These are phyloP conservation scores for Philantomba maxwellii DNA, from an alignment of 2,113 vertebrate species.

Conservation along the genomic window DNA sequence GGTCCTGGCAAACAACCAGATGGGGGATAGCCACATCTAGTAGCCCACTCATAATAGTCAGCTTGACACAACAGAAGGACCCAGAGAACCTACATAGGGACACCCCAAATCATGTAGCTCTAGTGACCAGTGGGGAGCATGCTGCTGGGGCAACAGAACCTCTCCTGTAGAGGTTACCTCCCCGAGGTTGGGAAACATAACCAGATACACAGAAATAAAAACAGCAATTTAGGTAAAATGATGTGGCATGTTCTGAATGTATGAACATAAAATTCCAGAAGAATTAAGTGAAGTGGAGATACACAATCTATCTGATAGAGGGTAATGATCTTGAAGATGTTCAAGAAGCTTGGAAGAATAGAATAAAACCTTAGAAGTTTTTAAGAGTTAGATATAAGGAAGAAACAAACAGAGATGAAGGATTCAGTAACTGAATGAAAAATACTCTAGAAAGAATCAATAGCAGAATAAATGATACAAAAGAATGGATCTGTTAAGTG, in stretches of 20 bases:
- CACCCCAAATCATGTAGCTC: neutral
- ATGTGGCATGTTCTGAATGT: neutral
- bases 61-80: neutral
- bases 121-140: neutral
- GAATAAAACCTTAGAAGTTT: neutral
- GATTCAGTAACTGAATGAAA: neutral
- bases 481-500: neutral
- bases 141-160: neutral
- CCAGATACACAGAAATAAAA: neutral
- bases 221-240: neutral
- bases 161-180: neutral
- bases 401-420: neutral
- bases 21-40: neutral
- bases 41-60: neutral
- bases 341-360: neutral
- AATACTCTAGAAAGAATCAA: neutral
- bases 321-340: neutral
- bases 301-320: neutral
- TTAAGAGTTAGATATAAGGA: neutral
- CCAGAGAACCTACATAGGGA: neutral
- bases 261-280: neutral
- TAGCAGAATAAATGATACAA: neutral
- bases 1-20: neutral
- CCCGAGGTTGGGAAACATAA: neutral
- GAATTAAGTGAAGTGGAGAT: neutral